phyloP scores from a whole-genome alignment of 2,888 invertebrate genomes.

The Nomada lathburiana region DNA sequence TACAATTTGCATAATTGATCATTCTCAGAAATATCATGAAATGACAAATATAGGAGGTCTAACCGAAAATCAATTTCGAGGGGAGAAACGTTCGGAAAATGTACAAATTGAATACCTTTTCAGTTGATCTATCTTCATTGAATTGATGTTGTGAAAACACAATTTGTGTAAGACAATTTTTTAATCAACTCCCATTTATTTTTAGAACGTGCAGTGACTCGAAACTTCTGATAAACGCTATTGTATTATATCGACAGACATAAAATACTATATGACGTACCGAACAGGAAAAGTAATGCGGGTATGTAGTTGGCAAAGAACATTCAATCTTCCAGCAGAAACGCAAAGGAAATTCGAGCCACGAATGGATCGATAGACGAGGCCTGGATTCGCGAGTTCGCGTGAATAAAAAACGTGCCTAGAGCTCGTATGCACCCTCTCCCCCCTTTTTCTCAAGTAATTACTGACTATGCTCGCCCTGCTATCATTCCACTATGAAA shows the following conservation, averaged over 20 bases:
- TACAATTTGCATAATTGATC: no score
- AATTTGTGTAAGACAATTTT: no score
- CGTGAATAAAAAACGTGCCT: conserved; percentile 15
- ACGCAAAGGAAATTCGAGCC: conserved; percentile 28
- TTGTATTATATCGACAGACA: neutral
- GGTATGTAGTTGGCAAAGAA: conserved; percentile 58
- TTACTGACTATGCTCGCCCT: neutral
- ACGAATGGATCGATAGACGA: conserved; percentile 42
- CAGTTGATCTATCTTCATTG: no score
- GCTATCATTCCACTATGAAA: neutral
- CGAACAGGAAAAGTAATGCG: neutral
- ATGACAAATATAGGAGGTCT: no score
- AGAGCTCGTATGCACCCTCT: neutral
- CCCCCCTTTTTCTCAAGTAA: neutral
- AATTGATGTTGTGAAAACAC: no score
- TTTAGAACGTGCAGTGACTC: no score
- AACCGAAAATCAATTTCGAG: no score
- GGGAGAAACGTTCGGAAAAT: no score
- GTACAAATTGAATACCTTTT: no score
- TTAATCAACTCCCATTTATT: no score
- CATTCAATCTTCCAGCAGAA: conserved; percentile 55
- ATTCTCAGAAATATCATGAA: no score
- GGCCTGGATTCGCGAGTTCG: conserved; percentile 35
- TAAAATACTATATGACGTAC: neutral
- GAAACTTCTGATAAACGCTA: neutral